Evolutionary conservation across 2,113 vertebrate species (phyloP), one percentile per base, ranked within the genome.

Genomic region (Perca fluviatilis): DNA sequence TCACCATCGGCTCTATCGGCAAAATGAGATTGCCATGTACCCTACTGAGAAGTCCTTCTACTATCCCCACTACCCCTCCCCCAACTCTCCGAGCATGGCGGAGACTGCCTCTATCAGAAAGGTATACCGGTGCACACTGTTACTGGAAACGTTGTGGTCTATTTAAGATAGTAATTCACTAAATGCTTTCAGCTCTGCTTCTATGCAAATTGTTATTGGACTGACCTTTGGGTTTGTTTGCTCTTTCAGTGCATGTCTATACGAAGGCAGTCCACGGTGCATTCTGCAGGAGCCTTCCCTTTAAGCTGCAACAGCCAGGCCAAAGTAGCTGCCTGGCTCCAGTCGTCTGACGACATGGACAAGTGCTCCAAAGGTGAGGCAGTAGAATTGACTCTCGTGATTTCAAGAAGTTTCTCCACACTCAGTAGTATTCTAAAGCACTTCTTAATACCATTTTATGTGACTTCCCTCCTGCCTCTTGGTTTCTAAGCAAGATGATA

Each of bases 21-120:
- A 99, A 93, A 99, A 99, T 18, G 97, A 99, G 92, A 99, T 99
- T 18, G 95, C 97, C 86, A 97, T 97, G 95, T 98, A 97, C 83
- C 97, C 97, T 18, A 96, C 94, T 0, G 97, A 99, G 0, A 91
- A 96, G 77, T 94, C 95, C 57, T 96, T 96, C 89, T 97, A 97
- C 92, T 97, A 96, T 86, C 91, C 97, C 5, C 94, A 81, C 53
- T 95, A 95, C 57, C 83, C 96, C 1, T 88, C 94, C 73, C 83
- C 93, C 1, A 96, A 94, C 49, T 89, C 96, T 6, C 87, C 97
- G 11, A 94, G 85, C 36, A 80, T 92, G 68, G 89, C 94, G 19
- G 97, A 98, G 61, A 89, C 94, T 58, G 30, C 96, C 60, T 85
- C 94, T 1, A 90, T 93, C 77, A 96, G 96, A 93, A 98, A 97